These are phyloP conservation scores for Phrynosoma blainvillii DNA, from an alignment of 2,113 vertebrate species.

Conservation along the genomic window DNA sequence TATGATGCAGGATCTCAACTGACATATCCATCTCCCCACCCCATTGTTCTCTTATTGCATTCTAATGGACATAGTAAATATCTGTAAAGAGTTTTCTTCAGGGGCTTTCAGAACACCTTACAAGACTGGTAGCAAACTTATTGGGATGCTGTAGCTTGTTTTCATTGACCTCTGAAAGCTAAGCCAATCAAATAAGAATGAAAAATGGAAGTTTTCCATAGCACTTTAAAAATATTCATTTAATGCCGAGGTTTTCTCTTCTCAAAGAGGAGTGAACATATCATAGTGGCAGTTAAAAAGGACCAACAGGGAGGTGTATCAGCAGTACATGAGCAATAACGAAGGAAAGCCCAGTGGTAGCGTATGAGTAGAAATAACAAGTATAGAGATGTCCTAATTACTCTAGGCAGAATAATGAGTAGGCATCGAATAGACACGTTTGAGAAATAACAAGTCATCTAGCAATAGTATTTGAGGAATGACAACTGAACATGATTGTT, in stretches of 20 bases:
- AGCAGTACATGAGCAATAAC: constrained; percentile 51
- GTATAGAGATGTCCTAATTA: constrained; percentile 70
- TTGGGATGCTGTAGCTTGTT: neutral
- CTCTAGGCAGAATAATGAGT: constrained; percentile 53
- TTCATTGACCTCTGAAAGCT: constrained; percentile 22
- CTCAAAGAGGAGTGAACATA: neutral
- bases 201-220: neutral
- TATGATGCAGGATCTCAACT: too few relatives aligned
- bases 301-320: constrained; percentile 48
- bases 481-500: constrained; percentile 70
- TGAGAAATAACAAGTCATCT: constrained; percentile 70
- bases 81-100: neutral
- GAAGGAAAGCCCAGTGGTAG: constrained; percentile 53
- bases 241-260: constrained; percentile 39
- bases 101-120: too few relatives aligned
- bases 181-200: constrained; percentile 26
- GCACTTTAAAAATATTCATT: neutral
- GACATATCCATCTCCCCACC: constrained; percentile 26
- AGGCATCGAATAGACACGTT: constrained; percentile 53
- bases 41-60: neutral
- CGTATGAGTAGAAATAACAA: constrained; percentile 68
- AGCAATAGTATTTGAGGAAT: constrained; percentile 61
- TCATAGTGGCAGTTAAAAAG: constrained; percentile 24
- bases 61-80: too few relatives aligned
- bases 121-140: neutral